Percentiles rank a stretch among this genome's conserved stretches.
These are phyloP conservation scores for Probosciger aterrimus DNA, from an alignment of 2,113 vertebrate species.

Conservation along the genomic window DNA sequence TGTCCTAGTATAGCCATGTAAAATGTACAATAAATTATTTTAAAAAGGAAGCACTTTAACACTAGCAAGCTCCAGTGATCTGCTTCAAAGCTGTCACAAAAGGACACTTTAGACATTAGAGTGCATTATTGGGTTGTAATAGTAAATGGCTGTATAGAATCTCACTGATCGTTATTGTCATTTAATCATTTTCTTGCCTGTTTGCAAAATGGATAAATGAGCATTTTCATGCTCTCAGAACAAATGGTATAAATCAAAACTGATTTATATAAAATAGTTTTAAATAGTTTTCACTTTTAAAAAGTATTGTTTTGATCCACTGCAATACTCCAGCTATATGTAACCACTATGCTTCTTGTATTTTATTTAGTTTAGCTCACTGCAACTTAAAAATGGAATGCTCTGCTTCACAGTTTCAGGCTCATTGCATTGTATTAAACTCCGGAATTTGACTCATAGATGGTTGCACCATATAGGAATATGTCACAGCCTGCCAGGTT, in stretches of 20 bases:
- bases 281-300: not conserved
- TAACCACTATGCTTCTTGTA: not conserved
- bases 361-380: not conserved
- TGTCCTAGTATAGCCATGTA: not conserved
- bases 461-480: not conserved
- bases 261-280: not conserved
- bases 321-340: not conserved
- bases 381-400: not conserved
- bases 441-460: not conserved
- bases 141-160: conserved; percentile 24
- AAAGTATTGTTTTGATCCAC: not conserved
- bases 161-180: not conserved
- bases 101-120: conserved; percentile 31
- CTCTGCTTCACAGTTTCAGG: not conserved
- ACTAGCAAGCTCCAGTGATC: not conserved
- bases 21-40: not conserved
- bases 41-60: not conserved
- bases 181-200: not conserved
- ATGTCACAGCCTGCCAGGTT: not conserved
- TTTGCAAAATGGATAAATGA: not conserved
- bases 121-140: conserved; percentile 2
- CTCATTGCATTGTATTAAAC: not conserved
- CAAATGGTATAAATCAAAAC: not conserved
- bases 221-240: not conserved
- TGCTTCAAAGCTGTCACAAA: not conserved